These are phyloP conservation scores for Syngnathus acus DNA, from an alignment of 2,797 vertebrate genomes.

Conservation along the genomic window DNA sequence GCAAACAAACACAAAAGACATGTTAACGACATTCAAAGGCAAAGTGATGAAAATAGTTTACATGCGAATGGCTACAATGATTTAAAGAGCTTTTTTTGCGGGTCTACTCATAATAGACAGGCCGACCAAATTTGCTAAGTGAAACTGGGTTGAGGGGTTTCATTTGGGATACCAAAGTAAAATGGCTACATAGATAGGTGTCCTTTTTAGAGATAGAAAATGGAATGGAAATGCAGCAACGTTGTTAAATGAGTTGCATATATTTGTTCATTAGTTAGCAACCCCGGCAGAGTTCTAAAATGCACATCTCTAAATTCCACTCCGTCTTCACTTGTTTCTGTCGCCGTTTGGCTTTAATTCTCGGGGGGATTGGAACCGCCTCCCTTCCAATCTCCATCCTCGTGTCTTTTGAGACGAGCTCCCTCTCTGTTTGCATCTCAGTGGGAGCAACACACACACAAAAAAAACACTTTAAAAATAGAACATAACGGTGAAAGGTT, in stretches of 20 bases:
- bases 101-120: too few species aligned
- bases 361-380: constrained; percentile 19
- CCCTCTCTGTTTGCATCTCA: constrained; percentile 42
- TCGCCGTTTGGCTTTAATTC: constrained; percentile 26
- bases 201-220: too few species aligned
- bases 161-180: too few species aligned
- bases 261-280: background rate
- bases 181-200: too few species aligned
- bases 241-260: background rate
- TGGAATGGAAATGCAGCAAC: too few species aligned
- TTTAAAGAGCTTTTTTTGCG: too few species aligned
- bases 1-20: background rate
- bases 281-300: background rate
- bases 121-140: too few species aligned
- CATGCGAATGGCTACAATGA: too few species aligned
- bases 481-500: constrained; percentile 22
- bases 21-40: too few species aligned
- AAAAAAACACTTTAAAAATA: constrained; percentile 43
- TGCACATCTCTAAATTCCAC: background rate
- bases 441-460: constrained; percentile 19
- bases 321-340: constrained; percentile 11
- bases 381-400: constrained; percentile 10
- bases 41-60: too few species aligned
- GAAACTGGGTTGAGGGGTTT: too few species aligned
- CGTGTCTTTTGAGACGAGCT: constrained; percentile 19